Percentiles rank a stretch among this genome's conserved stretches.
Evolutionary conservation across 2,888 invertebrate species (phyloP).

Genomic region (Drosophila austrosaltans): DNA sequence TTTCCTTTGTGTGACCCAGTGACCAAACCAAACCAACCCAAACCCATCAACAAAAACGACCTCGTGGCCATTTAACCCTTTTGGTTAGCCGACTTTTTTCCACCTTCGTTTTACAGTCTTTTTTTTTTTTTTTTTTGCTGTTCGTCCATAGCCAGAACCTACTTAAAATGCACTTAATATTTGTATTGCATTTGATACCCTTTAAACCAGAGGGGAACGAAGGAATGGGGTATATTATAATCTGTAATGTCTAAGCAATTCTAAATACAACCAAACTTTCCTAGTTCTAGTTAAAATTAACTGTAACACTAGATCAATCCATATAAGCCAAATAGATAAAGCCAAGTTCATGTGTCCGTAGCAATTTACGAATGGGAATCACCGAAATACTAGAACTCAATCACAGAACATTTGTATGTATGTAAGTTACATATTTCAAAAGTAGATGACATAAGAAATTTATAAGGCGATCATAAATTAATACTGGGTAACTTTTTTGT

Average conservation of each 20-base stretch:
- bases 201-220: neutral
- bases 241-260: neutral
- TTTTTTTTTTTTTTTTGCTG: no score
- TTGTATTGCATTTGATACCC: constrained; percentile 42
- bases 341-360: no score
- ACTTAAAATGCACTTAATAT: constrained; percentile 69
- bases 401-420: no score
- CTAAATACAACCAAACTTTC: no score
- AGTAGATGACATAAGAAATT: neutral
- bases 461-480: neutral
- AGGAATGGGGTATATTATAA: neutral
- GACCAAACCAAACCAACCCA: constrained; percentile 36
- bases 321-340: no score
- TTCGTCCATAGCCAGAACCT: constrained; percentile 21
- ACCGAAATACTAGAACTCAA: no score
- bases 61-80: constrained; percentile 68
- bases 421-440: no score
- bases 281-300: no score
- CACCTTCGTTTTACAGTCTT: neutral
- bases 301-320: no score
- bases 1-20: constrained; percentile 63
- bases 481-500: no score
- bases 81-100: constrained; percentile 29
- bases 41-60: constrained; percentile 56
- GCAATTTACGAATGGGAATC: no score